phyloP scores from a whole-genome alignment of 92 coral and sea anemone genomes.

The Phymanthus crucifer region DNA sequence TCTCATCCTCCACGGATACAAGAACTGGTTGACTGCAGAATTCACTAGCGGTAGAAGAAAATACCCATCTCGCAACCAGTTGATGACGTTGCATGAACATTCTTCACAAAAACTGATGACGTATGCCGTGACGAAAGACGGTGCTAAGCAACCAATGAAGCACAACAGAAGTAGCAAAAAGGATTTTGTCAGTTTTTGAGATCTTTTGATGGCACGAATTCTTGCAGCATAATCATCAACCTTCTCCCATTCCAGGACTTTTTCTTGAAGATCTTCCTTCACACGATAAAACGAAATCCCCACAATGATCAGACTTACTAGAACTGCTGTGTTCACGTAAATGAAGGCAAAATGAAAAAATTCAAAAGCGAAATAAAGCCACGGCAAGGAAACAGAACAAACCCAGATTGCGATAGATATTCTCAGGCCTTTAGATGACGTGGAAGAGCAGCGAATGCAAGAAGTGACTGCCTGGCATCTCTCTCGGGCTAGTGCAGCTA shows the following conservation, averaged over 20 bases:
- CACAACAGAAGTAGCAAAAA: constrained; percentile 59
- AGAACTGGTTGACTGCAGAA: constrained; percentile 64
- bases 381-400: constrained; percentile 26
- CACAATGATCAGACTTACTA: neutral
- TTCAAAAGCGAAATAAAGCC: constrained; percentile 6
- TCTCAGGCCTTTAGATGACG: constrained; percentile 16
- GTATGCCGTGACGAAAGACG: constrained; percentile 67
- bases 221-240: neutral
- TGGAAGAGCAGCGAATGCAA: constrained; percentile 22
- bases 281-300: neutral
- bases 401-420: constrained; percentile 38
- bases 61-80: constrained; percentile 68
- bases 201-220: constrained; percentile 33
- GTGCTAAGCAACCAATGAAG: constrained; percentile 65
- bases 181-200: constrained; percentile 53
- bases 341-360: constrained; percentile 64
- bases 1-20: constrained; percentile 76
- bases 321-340: constrained; percentile 6
- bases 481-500: constrained; percentile 56
- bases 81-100: constrained; percentile 61
- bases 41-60: constrained; percentile 61
- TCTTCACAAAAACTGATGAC: constrained; percentile 59
- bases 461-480: constrained; percentile 59
- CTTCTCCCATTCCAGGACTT: neutral
- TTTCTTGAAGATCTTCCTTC: neutral